Percentiles rank a stretch among this genome's conserved stretches.
Conservation (phyloP, 1,140 invertebrate genomes). For the Drosophila setifemur region DNA sequence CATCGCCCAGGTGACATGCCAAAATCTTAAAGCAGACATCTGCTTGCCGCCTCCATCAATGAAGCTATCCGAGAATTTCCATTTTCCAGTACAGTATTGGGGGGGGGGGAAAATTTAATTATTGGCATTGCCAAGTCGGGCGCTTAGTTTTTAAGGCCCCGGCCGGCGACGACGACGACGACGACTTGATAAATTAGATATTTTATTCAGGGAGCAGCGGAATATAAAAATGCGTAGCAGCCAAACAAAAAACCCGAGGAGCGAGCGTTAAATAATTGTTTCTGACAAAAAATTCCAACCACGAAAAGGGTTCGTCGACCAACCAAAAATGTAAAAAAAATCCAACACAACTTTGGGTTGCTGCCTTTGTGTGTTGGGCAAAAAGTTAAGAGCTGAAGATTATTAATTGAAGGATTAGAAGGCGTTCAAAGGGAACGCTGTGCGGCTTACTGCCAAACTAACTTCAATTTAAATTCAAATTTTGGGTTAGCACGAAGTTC, state of each 20-base stretch:
- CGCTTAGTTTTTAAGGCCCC: slow-evolving; percentile 32
- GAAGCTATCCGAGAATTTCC: neutral
- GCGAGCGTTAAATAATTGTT: slow-evolving; percentile 67
- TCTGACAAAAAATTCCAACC: slow-evolving; percentile 54
- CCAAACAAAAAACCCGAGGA: neutral
- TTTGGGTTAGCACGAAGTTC: slow-evolving; percentile 16
- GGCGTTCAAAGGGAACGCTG: slow-evolving; percentile 54
- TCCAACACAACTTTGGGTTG: slow-evolving; percentile 46
- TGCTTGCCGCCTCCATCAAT: neutral
- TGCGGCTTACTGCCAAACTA: slow-evolving; percentile 51
- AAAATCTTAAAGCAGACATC: slow-evolving; percentile 51
- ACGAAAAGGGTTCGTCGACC: slow-evolving; percentile 64
- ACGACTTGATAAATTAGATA: slow-evolving; percentile 67
- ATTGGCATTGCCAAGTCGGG: slow-evolving; percentile 34
- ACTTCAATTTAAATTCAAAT: slow-evolving; percentile 80
- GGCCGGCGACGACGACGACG: neutral
- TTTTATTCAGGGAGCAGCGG: slow-evolving; percentile 42
- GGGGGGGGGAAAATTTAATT: slow-evolving; percentile 34
- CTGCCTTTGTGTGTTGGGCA: slow-evolving; percentile 10
- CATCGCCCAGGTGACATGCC: slow-evolving; percentile 58
- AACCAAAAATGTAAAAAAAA: slow-evolving; percentile 1
- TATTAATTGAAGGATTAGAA: slow-evolving; percentile 81
- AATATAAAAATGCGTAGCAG: slow-evolving; percentile 22
- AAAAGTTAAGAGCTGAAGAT: slow-evolving; percentile 65
- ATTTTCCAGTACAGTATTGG: neutral